Base-by-base conservation (phyloP, 53 echinoderm and acorn worm genomes). In the Paracentrotus lividus region DNA sequence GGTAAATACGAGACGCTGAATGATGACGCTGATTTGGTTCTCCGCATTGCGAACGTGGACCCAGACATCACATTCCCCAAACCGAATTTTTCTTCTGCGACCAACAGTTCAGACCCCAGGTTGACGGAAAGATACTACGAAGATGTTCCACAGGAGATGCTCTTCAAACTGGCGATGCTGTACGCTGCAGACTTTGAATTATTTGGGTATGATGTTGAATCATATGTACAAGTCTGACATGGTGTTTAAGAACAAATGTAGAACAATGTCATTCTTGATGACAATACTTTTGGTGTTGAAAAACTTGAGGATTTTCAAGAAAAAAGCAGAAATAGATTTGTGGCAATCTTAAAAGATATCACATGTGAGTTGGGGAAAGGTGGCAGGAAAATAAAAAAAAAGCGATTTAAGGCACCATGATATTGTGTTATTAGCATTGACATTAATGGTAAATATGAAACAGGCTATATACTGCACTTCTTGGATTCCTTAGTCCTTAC, bases 1-100 rank as follows among this genome's bases (percentile, higher is more conserved):
- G 96, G 96, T 1, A 90, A 96, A 23, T 96, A 90, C 75, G 96
- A 96, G 90, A 96, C 96, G 43, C 56, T 96, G 5, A 56, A 38
- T 26, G 93, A 94, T 23, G 96, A 96, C 38, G 84, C 95, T 1
- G 78, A 90, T 16, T 96, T 87, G 52, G 58, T 96, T 55, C 77
- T 96, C 12, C 93, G 93, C 87, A 68, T 94, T 21, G 60, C 85
- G 1, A 93, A 94, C 1, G 87, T 94, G 8, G 96, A 93, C n/a
- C 53, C 86, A 6, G 40, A 81, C 3, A 93, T 94, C 40, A 54
- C 69, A 27, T 96, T 93, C 33, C 96, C 94, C 20, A 72, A 88
- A 40, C 92, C 92, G 36, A 57, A 91, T 81, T 61, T 45, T 23
- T 77, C 88, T 32, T 85, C 86, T 43, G 87, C 88, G 15, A 96